phyloP scores from a whole-genome alignment of 2,888 invertebrate genomes.

The Cataglyphis cursor region DNA sequence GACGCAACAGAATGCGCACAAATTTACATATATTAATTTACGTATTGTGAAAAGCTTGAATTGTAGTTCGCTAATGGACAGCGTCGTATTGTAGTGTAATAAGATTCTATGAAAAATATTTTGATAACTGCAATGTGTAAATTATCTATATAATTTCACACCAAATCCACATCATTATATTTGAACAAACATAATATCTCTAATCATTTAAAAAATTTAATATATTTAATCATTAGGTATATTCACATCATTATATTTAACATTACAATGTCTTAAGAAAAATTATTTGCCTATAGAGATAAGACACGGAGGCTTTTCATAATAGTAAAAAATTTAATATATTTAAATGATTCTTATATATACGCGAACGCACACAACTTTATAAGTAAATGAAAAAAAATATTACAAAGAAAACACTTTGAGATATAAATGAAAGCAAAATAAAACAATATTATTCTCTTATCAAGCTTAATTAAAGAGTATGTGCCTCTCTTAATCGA shows the following conservation, averaged over 20 bases:
- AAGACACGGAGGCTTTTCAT: neutral
- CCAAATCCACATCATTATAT: neutral
- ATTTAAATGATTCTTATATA: neutral
- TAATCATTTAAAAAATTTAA: no score
- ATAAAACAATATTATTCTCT: neutral
- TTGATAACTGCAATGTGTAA: neutral
- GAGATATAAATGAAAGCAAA: neutral
- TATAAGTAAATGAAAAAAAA: neutral
- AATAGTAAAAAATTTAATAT: neutral
- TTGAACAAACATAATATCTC: neutral
- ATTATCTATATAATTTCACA: slow-evolving; percentile 3
- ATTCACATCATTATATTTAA: neutral
- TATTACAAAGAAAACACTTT: neutral
- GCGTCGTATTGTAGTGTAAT: neutral
- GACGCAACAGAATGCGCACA: slow-evolving; percentile 46
- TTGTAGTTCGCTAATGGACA: slow-evolving; percentile 53
- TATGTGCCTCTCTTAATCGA: neutral
- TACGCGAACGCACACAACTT: neutral
- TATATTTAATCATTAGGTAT: no score
- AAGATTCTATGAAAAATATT: slow-evolving; percentile 13
- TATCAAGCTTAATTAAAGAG: neutral
- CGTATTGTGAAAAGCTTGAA: slow-evolving; percentile 59
- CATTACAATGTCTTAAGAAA: neutral
- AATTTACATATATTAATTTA: slow-evolving; percentile 47
- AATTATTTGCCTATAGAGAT: neutral